Evolutionary conservation across 2,888 invertebrate species (phyloP), one percentile per base, ranked within the genome.

Genomic region (Nipponacmea schrenckii): DNA sequence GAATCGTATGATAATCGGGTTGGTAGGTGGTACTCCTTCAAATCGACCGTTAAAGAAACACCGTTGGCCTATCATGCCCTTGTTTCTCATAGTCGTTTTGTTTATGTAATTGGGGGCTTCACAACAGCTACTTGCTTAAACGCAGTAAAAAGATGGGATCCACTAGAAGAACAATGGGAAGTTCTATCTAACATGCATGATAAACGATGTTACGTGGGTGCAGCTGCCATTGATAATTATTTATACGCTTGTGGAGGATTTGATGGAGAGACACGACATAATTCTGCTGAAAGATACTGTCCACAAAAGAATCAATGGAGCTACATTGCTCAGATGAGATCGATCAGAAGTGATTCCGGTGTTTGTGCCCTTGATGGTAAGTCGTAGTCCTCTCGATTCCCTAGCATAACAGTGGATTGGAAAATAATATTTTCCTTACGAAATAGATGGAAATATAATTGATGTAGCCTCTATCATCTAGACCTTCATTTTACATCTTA

Each of bases 241-340:
- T 84, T 90, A 64, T 90, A 90, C 78, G 90, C 89, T 0, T 85
- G 86, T 65, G 88, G 88, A 0, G 90, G 90, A 1, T 90, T 86
- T 75, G 89, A 90, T 76, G 90, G 90, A 0, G 93, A 95, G 84
- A 93, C 93, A 87, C 91, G 96, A 15, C 94, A 95, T 88, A 94
- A 94, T 85, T 94, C 95, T 0, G 96, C 94, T 0, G 97, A 97
- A 89, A 91, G 93, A 72, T 97, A 96, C 89, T 93, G 95, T 88
- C 93, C 94, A 62, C 91, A 91, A 71, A 93, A 93, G 24, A 97
- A 97, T 88, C 96, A 96, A 87, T 90, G 90, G 90, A 93, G 94
- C 0, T 90, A 95, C 77, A 93, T 96, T 24, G 93, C 95, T 0
- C 93, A 95, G 0, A 97, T 97, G 97, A 92, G 67, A 90, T 77